These are phyloP conservation scores for Eupithecia abbreviata DNA, from an alignment of 2,888 invertebrate genomes.

Conservation along the genomic window DNA sequence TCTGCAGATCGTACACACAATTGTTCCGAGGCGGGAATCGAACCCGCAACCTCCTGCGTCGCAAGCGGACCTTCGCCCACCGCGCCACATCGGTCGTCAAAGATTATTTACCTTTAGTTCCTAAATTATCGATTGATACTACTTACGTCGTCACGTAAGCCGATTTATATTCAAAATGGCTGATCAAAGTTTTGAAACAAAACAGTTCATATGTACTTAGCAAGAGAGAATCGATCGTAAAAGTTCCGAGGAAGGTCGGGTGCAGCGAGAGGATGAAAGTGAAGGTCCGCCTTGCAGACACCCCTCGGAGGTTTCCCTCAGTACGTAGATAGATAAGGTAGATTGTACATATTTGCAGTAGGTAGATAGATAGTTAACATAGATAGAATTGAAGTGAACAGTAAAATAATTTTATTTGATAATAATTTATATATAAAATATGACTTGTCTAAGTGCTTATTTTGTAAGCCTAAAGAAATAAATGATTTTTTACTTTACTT, in stretches of 20 bases:
- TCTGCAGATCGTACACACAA: too few relatives aligned
- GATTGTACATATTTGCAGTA: not conserved
- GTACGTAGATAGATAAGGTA: not conserved
- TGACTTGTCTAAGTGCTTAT: too few relatives aligned
- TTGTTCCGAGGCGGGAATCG: too few relatives aligned
- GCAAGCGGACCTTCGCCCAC: too few relatives aligned
- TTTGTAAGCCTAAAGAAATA: too few relatives aligned
- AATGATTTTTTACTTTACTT: too few relatives aligned
- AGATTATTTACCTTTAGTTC: not conserved
- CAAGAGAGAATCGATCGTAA: constrained; percentile 58
- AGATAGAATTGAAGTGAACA: too few relatives aligned
- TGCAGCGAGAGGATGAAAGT: constrained; percentile 66
- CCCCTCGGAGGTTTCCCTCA: constrained; percentile 25
- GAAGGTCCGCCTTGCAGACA: constrained; percentile 58
- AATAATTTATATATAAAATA: too few relatives aligned
- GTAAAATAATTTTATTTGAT: too few relatives aligned
- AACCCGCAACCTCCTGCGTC: too few relatives aligned
- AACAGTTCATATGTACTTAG: constrained; percentile 14
- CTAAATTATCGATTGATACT: not conserved
- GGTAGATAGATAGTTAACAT: too few relatives aligned
- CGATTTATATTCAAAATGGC: constrained; percentile 25
- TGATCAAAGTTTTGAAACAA: constrained; percentile 26
- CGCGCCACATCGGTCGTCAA: too few relatives aligned
- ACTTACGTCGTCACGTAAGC: constrained; percentile 44
- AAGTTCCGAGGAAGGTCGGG: constrained; percentile 65